Evolutionary conservation across 2,888 invertebrate species (phyloP), one percentile per base, ranked within the genome.

Genomic region (Hirtodrosophila cameraria): DNA sequence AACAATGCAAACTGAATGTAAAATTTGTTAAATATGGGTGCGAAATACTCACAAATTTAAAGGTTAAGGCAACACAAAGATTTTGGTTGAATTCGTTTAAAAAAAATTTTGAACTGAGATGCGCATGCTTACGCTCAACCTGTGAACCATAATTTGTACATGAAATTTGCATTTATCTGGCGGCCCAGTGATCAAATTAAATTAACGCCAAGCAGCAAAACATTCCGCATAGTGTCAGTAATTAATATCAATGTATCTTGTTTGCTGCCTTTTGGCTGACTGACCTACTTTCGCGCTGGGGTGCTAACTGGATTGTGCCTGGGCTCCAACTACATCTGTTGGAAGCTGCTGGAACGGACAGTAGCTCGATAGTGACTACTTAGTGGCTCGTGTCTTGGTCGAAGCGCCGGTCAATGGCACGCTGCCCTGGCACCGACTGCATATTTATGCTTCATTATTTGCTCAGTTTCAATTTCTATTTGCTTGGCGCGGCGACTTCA

Each of bases 361-460:
- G 61, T 63, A 43, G 48, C 13, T 15, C 1, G 30, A 11, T 23
- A 38, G 18, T 18, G 11, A 11, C 18, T 31, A 23, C 20, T 20
- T 8, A 35, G 27, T 23, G 45, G 28, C 42, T 33, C 16, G 35
- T 35, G 36, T 25, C 18, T 25, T 36, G 33, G 18, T 13, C 15
- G 9, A 28, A 18, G 33, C 43, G 16, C 7, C 45, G 69, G 81
- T 75, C 86, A 71, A 61, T 82, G 80, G 48, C 67, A 50, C 43
- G 54, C 20, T 50, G 39, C 9, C 39, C 46, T n/a, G 62, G 55
- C 62, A 46, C 43, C 52, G 41, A 46, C 66, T 81, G 81, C 80
- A 86, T 82, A 84, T 86, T 86, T 83, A 87, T 83, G 84, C 60
- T 81, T 86, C 88, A 87, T 87, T 82, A 86, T 87, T 87, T 87